These are phyloP conservation scores for Iselma pallidipennis DNA, from an alignment of 2,888 invertebrate species.

Conservation along the genomic window DNA sequence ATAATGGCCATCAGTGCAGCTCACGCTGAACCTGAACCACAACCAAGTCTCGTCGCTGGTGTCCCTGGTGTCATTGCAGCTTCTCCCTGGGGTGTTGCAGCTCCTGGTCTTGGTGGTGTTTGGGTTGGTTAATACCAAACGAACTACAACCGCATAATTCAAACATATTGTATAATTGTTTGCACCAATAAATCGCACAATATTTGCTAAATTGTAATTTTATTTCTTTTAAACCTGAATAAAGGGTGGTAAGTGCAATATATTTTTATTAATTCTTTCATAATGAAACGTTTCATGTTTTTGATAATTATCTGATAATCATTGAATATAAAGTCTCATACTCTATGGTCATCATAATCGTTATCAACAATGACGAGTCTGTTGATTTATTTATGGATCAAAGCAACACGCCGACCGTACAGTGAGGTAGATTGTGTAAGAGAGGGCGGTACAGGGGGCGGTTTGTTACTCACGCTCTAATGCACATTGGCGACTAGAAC, in stretches of 20 bases:
- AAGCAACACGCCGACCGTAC: constrained; percentile 12
- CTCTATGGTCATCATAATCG: not conserved
- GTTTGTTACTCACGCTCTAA: constrained; percentile 54
- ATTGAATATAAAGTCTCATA: not conserved
- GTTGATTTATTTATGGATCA: constrained; percentile 28
- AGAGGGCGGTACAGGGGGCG: constrained; percentile 50
- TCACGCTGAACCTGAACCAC: constrained; percentile 10
- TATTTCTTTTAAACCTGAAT: too few relatives aligned
- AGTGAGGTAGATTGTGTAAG: constrained; percentile 9
- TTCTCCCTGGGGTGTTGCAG: not conserved
- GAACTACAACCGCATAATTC: not conserved
- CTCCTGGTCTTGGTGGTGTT: not conserved
- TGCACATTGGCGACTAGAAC: constrained; percentile 54
- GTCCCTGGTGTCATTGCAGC: not conserved
- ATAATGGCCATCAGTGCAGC: constrained; percentile 7
- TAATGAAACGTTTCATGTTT: too few relatives aligned
- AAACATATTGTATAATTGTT: not conserved
- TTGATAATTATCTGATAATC: too few relatives aligned
- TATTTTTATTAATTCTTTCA: not conserved
- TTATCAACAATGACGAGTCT: not conserved
- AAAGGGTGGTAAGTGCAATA: too few relatives aligned
- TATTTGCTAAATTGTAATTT: not conserved
- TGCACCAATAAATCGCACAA: not conserved
- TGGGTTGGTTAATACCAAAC: not conserved
- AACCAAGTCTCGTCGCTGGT: not conserved